phyloP scores from a whole-genome alignment of 2,113 vertebrate genomes.

The Crocuta crocuta region DNA sequence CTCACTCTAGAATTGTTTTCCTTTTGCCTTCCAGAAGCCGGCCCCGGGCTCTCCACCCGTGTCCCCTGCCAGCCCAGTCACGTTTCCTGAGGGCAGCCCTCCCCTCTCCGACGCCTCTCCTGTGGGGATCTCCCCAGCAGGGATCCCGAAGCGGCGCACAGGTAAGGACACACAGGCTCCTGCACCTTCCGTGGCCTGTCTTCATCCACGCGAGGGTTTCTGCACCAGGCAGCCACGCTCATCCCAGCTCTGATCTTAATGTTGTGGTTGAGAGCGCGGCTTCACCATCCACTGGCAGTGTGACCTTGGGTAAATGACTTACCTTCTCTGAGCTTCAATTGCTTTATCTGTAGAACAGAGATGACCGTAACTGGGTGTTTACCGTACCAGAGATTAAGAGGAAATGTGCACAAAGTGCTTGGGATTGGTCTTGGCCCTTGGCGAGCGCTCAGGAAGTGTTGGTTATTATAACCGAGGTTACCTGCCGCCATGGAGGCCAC shows the following conservation, averaged over 20 bases:
- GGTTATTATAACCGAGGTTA: no score
- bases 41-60: background rate
- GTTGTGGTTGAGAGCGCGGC: background rate
- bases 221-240: background rate
- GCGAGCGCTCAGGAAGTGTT: background rate
- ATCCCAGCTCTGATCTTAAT: background rate
- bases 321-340: background rate
- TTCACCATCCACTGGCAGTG: background rate
- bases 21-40: conserved; percentile 55
- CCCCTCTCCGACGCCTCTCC: background rate
- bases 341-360: background rate
- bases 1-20: background rate
- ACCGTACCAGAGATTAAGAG: background rate
- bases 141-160: conserved; percentile 90
- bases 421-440: background rate
- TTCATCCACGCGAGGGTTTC: background rate
- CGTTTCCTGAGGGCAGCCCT: conserved; percentile 44
- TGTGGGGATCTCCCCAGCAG: conserved; percentile 74
- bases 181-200: background rate
- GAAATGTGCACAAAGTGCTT: background rate
- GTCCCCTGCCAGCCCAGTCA: conserved; percentile 14
- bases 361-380: background rate
- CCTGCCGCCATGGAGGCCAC: no score
- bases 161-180: conserved; percentile 81
- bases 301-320: background rate